A percentile compares a stretch with the other conserved stretches of the same genome.
phyloP scores from a whole-genome alignment of 2,888 invertebrate genomes.

The Sipha maydis region DNA sequence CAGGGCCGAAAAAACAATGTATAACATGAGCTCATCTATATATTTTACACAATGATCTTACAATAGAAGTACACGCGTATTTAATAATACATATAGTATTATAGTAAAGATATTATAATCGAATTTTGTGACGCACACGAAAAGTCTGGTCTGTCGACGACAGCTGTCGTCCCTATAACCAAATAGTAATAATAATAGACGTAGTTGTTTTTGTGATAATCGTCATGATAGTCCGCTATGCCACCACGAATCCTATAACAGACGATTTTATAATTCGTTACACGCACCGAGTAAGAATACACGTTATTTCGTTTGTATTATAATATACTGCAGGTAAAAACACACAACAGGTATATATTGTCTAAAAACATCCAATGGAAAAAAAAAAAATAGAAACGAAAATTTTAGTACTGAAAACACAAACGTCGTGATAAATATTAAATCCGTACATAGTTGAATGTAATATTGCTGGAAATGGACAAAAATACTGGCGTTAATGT shows the following conservation, averaged over 20 bases:
- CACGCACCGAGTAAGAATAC: neutral
- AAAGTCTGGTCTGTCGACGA: no score
- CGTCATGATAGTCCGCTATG: neutral
- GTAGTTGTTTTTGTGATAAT: neutral
- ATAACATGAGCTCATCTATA: no score
- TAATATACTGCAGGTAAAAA: neutral
- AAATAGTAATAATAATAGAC: neutral
- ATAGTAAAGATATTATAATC: neutral
- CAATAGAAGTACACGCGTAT: no score
- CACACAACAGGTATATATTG: neutral
- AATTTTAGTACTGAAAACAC: neutral
- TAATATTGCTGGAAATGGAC: neutral
- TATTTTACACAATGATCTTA: no score
- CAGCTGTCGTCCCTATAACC: no score
- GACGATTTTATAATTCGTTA: slow-evolving; percentile 6
- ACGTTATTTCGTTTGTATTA: neutral
- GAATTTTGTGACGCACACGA: neutral
- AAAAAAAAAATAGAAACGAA: neutral
- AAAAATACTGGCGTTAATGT: no score
- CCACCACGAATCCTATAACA: neutral
- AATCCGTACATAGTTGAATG: neutral
- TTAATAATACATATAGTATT: neutral
- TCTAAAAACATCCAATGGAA: neutral
- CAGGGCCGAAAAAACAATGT: no score
- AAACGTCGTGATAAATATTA: neutral